Conservation (phyloP, 1,140 invertebrate genomes). For the Protaetia brevitarsis region DNA sequence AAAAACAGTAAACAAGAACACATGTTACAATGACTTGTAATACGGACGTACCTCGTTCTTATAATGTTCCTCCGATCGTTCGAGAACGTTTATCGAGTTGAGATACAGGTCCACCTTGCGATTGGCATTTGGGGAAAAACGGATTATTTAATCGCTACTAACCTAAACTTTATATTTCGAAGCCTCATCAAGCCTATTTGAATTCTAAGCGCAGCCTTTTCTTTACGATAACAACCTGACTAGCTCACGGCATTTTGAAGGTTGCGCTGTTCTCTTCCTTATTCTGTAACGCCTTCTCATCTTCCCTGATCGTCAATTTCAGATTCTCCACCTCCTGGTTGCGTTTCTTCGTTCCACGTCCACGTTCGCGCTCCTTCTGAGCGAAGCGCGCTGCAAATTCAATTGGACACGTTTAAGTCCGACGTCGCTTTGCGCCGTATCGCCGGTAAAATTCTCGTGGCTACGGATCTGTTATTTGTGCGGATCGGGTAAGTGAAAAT, state of each 20-base stretch:
- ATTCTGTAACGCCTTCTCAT: slow-evolving; percentile 33
- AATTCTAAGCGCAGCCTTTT: no score
- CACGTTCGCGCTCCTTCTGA: slow-evolving; percentile 34
- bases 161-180: no score
- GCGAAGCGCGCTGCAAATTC: slow-evolving; percentile 35
- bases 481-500: neutral
- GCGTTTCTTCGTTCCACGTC: slow-evolving; percentile 29
- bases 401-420: slow-evolving; percentile 31
- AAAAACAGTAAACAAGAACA: no score
- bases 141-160: no score
- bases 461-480: slow-evolving; percentile 26
- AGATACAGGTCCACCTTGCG: slow-evolving; percentile 43
- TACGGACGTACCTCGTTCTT: slow-evolving; percentile 37
- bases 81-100: slow-evolving; percentile 42
- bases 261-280: slow-evolving; percentile 39
- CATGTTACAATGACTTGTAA: neutral
- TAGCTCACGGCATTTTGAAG: slow-evolving; percentile 35
- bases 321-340: slow-evolving; percentile 30
- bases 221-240: neutral
- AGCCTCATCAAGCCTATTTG: no score
- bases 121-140: no score
- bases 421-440: slow-evolving; percentile 25
- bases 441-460: slow-evolving; percentile 25
- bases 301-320: slow-evolving; percentile 28
- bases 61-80: slow-evolving; percentile 38